Evolutionary conservation across 2,113 vertebrate species (phyloP).

Genomic region (Anguilla japonica): DNA sequence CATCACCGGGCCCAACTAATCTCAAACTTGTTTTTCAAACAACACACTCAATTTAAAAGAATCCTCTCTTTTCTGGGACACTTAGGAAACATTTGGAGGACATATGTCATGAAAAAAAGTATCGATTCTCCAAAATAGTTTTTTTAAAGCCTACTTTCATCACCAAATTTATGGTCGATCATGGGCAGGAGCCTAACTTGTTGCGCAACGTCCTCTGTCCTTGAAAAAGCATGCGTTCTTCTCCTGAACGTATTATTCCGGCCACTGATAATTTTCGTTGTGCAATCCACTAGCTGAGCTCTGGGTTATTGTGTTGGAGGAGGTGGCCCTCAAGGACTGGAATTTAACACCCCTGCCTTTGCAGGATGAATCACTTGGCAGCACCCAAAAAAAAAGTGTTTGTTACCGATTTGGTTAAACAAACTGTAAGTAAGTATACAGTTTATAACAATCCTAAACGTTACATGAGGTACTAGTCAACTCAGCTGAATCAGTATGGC

Average conservation of each 20-base stretch:
- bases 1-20: not conserved
- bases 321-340: too few species aligned
- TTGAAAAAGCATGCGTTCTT: not conserved
- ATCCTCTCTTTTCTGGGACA: not conserved
- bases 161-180: not conserved
- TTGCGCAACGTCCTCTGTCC: not conserved
- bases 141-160: not conserved
- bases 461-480: too few species aligned
- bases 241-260: not conserved
- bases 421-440: too few species aligned
- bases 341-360: not conserved
- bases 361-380: not conserved
- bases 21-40: not conserved
- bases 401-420: too few species aligned
- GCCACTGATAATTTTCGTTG: not conserved
- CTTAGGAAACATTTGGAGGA: not conserved
- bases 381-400: not conserved
- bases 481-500: too few species aligned
- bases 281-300: not conserved
- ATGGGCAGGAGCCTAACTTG: not conserved
- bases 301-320: too few species aligned
- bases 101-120: not conserved
- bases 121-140: not conserved
- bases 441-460: too few species aligned
- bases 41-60: too few species aligned